Conservation (phyloP, 2,888 invertebrate species). For the Strigamia transsilvanica region DNA sequence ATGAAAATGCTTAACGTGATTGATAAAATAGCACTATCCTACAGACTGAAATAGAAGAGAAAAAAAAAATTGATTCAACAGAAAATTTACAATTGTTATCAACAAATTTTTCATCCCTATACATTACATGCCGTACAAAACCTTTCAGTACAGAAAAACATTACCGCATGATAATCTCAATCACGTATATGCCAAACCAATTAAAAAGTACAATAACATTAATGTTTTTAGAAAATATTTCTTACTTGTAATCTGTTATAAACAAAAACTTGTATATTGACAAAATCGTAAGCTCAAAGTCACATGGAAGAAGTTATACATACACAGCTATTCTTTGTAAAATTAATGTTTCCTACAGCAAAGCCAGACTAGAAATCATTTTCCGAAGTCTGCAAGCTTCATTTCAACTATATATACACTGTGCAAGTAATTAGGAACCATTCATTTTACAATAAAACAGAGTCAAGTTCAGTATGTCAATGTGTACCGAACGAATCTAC, state of each 20-base stretch:
- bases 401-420: too few relatives aligned
- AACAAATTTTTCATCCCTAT: background rate
- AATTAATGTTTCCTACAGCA: background rate
- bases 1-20: background rate
- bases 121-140: background rate
- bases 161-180: too few relatives aligned
- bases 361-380: background rate
- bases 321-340: background rate
- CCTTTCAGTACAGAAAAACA: background rate
- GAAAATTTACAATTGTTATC: background rate
- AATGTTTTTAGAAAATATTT: background rate
- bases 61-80: background rate
- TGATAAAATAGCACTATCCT: background rate
- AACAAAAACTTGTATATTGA: constrained; percentile 2
- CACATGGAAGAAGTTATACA: background rate
- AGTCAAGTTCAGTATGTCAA: background rate
- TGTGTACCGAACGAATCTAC: background rate
- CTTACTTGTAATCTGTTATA: constrained; percentile 8
- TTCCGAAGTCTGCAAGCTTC: background rate
- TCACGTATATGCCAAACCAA: background rate
- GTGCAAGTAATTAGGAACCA: background rate
- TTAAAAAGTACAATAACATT: background rate
- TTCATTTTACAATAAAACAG: background rate
- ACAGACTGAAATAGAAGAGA: background rate
- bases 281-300: background rate